Conservation (phyloP, 2,797 vertebrate genomes). For the Gadopsis marmoratus region DNA sequence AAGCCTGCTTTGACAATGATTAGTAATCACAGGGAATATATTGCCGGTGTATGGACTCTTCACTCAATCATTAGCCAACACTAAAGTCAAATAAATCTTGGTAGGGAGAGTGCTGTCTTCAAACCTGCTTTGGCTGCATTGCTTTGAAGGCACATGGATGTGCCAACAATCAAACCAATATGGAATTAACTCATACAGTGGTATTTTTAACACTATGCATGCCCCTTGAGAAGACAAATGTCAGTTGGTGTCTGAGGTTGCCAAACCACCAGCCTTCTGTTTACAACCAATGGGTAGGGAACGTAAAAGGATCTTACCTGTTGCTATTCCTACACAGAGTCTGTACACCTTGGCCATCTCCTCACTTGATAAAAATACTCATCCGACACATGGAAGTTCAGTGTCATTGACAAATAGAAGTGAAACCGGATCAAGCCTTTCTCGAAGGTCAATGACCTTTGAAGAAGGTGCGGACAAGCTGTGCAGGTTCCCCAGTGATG, state of each 20-base stretch:
- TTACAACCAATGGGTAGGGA: neutral
- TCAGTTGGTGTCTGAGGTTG: neutral
- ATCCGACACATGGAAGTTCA: slow-evolving; percentile 40
- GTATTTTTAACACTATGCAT: neutral
- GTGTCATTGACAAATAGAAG: slow-evolving; percentile 40
- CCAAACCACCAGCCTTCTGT: neutral
- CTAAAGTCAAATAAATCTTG: slow-evolving; percentile 24
- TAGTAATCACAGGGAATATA: slow-evolving; percentile 20
- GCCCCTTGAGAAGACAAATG: neutral
- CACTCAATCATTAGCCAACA: slow-evolving; percentile 63
- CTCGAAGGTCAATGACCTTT: slow-evolving; percentile 57
- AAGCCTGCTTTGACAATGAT: slow-evolving; percentile 28
- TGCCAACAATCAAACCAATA: slow-evolving; percentile 15
- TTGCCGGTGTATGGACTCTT: slow-evolving; percentile 16
- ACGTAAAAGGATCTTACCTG: slow-evolving; percentile 65
- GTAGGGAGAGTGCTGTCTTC: neutral
- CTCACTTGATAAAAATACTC: slow-evolving; percentile 45
- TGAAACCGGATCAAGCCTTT: slow-evolving; percentile 27
- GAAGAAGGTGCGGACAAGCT: slow-evolving; percentile 40
- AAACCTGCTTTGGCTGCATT: neutral
- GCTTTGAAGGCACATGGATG: slow-evolving; percentile 12
- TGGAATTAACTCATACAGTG: neutral
- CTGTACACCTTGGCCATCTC: slow-evolving; percentile 73
- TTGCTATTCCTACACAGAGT: slow-evolving; percentile 65
- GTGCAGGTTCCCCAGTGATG: slow-evolving; percentile 41